Conservation (phyloP, 2,113 vertebrate genomes). For the Gila orcuttii region DNA sequence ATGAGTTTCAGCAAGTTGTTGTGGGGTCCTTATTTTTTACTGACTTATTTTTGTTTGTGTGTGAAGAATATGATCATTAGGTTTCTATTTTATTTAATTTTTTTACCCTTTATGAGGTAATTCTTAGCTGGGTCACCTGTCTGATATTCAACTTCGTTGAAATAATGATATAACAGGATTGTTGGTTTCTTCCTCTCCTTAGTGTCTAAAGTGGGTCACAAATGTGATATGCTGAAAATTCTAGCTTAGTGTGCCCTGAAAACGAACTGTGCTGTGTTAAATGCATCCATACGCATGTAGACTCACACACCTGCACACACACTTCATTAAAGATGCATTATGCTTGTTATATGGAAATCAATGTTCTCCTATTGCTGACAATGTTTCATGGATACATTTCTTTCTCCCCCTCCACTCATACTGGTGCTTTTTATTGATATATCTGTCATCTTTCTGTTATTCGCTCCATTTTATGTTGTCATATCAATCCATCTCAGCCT, state of each 20-base stretch:
- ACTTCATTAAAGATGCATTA: constrained; percentile 6
- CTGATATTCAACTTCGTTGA: constrained; percentile 58
- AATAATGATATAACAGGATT: constrained; percentile 64
- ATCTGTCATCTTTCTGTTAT: constrained; percentile 35
- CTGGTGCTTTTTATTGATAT: constrained; percentile 53
- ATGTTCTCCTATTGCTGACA: constrained; percentile 54
- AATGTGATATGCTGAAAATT: neutral
- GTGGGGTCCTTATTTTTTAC: neutral
- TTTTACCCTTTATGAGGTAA: too few species aligned
- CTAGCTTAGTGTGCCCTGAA: neutral
- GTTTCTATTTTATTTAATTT: too few species aligned
- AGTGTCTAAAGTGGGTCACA: constrained; percentile 1
- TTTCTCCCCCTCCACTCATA: neutral
- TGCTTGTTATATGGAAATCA: constrained; percentile 53
- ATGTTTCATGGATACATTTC: constrained; percentile 48
- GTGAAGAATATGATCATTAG: neutral
- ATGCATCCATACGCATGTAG: neutral
- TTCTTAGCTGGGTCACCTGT: constrained; percentile 6
- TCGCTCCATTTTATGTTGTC: constrained; percentile 22
- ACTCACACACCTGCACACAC: neutral
- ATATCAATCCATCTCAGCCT: constrained; percentile 26
- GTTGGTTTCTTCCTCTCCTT: constrained; percentile 57
- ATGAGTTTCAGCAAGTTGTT: constrained; percentile 64
- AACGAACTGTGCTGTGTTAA: neutral
- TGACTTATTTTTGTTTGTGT: neutral